These are phyloP conservation scores for Hyposmocoma kahamanoa DNA, from an alignment of 1,140 invertebrate species.

Conservation along the genomic window DNA sequence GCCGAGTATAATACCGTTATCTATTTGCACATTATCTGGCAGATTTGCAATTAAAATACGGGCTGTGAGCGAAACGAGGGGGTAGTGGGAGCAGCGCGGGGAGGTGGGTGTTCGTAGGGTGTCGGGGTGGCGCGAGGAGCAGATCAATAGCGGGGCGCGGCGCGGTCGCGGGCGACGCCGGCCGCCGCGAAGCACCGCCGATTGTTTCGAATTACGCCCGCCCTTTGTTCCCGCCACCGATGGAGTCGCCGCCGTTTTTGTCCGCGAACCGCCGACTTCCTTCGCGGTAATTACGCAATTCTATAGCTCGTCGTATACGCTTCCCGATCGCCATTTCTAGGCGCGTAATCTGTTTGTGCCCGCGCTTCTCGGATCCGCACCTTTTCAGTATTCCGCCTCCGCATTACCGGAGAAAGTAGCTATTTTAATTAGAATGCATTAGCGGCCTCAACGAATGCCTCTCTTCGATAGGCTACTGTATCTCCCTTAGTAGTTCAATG, in stretches of 20 bases:
- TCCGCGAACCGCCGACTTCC: constrained; percentile 61
- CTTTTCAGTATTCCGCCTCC: background rate
- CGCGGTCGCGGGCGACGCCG: constrained; percentile 45
- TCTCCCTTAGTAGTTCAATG: constrained; percentile 5
- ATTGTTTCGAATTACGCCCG: constrained; percentile 70
- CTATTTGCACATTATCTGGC: constrained; percentile 71
- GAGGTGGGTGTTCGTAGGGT: constrained; percentile 23
- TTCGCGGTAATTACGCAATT: constrained; percentile 67
- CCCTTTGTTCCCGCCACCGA: constrained; percentile 63
- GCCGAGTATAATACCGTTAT: constrained; percentile 66
- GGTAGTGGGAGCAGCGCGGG: constrained; percentile 23
- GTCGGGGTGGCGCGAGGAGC: constrained; percentile 36
- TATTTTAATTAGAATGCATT: background rate
- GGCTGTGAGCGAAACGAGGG: constrained; percentile 37
- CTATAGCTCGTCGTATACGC: constrained; percentile 40
- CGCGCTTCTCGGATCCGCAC: background rate
- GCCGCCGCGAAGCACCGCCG: constrained; percentile 49
- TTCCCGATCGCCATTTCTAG: constrained; percentile 29
- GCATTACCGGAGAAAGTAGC: background rate
- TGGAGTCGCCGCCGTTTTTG: constrained; percentile 62
- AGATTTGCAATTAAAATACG: constrained; percentile 73
- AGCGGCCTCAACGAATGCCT: background rate
- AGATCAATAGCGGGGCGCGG: constrained; percentile 67
- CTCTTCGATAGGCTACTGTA: background rate
- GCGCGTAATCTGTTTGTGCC: constrained; percentile 16